A percentile compares a stretch with the other conserved stretches of the same genome.
Evolutionary conservation across 2,797 vertebrate genomes (phyloP).

Genomic region (Acrossocheilus fasciatus): DNA sequence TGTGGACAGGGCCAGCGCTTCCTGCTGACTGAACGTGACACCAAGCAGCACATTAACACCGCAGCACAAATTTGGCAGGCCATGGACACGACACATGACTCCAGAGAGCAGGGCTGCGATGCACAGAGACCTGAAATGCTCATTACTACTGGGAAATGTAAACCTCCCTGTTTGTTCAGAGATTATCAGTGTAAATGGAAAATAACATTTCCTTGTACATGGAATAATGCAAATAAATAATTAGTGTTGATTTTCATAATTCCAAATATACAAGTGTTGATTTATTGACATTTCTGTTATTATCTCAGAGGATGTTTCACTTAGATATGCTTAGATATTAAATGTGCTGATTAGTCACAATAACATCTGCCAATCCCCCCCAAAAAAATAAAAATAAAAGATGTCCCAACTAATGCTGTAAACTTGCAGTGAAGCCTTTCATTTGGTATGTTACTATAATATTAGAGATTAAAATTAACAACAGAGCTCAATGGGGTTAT

Average conservation of each 20-base stretch:
- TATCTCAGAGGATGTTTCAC: neutral
- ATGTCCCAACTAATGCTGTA: too few species aligned
- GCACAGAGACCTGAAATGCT: constrained; percentile 17
- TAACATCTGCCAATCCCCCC: too few species aligned
- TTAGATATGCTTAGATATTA: too few species aligned
- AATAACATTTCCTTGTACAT: too few species aligned
- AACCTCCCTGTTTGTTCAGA: neutral
- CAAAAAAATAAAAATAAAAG: too few species aligned
- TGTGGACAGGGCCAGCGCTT: constrained; percentile 63
- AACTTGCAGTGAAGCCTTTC: too few species aligned
- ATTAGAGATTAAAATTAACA: too few species aligned
- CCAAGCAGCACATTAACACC: constrained; percentile 73
- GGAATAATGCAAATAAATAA: neutral
- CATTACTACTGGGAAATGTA: neutral
- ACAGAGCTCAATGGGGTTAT: too few species aligned
- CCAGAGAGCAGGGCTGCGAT: neutral
- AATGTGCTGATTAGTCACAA: neutral
- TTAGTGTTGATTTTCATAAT: neutral
- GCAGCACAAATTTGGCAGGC: constrained; percentile 58
- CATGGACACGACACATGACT: neutral
- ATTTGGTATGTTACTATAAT: too few species aligned
- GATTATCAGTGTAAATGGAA: neutral
- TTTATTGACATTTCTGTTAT: neutral
- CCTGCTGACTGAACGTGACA: constrained; percentile 68
- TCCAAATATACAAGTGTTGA: neutral